A percentile compares a stretch with the other conserved stretches of the same genome.
phyloP scores from a whole-genome alignment of 1,140 invertebrate species.

The Heliconius eleuchia region DNA sequence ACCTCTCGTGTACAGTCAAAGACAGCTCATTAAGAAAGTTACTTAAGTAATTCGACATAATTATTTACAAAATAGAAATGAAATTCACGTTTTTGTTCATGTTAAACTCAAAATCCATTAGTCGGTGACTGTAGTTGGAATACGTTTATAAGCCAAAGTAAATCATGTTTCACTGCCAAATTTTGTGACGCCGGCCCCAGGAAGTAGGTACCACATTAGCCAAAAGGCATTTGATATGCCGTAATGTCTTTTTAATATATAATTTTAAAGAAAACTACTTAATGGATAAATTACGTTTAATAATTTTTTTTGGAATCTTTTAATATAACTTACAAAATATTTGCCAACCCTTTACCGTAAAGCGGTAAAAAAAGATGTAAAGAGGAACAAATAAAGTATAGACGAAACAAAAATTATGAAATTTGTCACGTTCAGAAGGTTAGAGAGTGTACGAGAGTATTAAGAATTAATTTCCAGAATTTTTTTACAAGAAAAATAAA shows the following conservation, averaged over 20 bases:
- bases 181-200: slow-evolving; percentile 43
- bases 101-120: slow-evolving; percentile 50
- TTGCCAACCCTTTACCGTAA: too few relatives aligned
- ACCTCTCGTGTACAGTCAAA: too few relatives aligned
- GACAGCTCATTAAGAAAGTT: not conserved
- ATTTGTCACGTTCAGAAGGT: too few relatives aligned
- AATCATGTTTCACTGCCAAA: slow-evolving; percentile 68
- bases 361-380: too few relatives aligned
- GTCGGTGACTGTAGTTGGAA: slow-evolving; percentile 46
- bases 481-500: too few relatives aligned
- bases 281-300: not conserved
- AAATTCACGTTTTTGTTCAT: slow-evolving; percentile 30
- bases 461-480: too few relatives aligned
- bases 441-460: too few relatives aligned
- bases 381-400: too few relatives aligned
- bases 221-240: slow-evolving; percentile 11
- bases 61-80: not conserved
- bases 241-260: slow-evolving; percentile 3
- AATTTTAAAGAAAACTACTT: not conserved
- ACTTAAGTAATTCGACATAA: not conserved
- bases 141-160: slow-evolving; percentile 66
- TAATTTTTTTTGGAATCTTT: too few relatives aligned
- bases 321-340: too few relatives aligned
- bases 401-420: too few relatives aligned
- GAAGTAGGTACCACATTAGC: slow-evolving; percentile 46